phyloP scores from a whole-genome alignment of 2,113 vertebrate genomes.

The Hipposideros armiger region DNA sequence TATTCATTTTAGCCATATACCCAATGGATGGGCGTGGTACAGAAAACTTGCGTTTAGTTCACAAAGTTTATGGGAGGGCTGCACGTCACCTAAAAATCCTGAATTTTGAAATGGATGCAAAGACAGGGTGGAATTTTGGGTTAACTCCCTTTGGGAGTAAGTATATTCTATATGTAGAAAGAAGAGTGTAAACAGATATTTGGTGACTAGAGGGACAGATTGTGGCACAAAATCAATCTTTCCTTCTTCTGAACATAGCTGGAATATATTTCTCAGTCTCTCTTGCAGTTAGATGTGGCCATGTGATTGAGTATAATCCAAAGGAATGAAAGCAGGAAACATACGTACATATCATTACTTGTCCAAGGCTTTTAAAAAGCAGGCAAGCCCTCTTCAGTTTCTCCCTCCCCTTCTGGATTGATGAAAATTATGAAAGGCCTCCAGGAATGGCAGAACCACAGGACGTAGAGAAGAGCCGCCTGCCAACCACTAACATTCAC shows the following conservation, averaged over 20 bases:
- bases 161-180: neutral
- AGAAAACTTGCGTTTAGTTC: neutral
- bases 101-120: neutral
- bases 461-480: neutral
- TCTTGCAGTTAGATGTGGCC: neutral
- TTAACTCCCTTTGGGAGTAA: neutral
- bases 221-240: neutral
- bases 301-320: neutral
- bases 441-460: neutral
- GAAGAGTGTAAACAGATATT: neutral
- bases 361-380: neutral
- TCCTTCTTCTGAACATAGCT: neutral
- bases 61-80: neutral
- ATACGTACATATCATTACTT: too few species aligned
- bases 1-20: neutral
- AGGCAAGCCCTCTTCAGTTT: neutral
- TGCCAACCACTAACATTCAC: neutral
- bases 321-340: neutral
- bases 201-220: neutral
- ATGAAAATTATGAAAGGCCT: neutral
- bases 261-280: neutral
- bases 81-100: neutral
- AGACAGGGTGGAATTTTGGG: neutral
- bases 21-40: neutral
- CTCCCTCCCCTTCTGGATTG: neutral